Evolutionary conservation across 2,113 vertebrate genomes (phyloP).

Genomic region (Okapia johnstoni): DNA sequence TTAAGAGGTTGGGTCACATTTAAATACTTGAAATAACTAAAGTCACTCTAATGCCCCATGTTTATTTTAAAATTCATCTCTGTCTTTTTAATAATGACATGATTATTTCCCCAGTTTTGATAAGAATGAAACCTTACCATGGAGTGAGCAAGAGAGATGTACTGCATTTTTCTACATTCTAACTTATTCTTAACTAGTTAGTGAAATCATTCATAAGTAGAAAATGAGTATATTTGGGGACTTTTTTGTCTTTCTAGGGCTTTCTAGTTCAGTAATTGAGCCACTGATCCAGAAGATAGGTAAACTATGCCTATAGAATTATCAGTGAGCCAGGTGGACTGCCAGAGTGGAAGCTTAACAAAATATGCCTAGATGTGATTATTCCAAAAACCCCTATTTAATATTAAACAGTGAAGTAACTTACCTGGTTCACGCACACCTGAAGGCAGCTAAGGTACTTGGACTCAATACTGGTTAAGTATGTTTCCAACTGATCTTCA

Average conservation of each 20-base stretch:
- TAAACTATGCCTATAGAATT: conserved; percentile 33
- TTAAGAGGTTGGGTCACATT: conserved; percentile 9
- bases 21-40: conserved; percentile 36
- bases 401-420: background rate
- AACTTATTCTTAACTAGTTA: conserved; percentile 48
- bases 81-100: conserved; percentile 47
- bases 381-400: background rate
- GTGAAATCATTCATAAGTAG: background rate
- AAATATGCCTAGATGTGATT: background rate
- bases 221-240: background rate
- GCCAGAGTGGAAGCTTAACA: background rate
- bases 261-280: conserved; percentile 39
- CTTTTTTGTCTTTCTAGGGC: conserved; percentile 3
- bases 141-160: background rate
- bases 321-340: background rate
- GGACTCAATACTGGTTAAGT: background rate
- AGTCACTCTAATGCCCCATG: background rate
- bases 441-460: background rate
- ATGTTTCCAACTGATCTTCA: background rate
- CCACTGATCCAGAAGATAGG: conserved; percentile 41
- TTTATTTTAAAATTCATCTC: conserved; percentile 45
- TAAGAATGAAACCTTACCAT: conserved; percentile 22
- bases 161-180: background rate
- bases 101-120: conserved; percentile 28
- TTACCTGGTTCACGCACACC: background rate